These are phyloP conservation scores for Griposia aprilina DNA, from an alignment of 2,888 invertebrate genomes.

Conservation along the genomic window DNA sequence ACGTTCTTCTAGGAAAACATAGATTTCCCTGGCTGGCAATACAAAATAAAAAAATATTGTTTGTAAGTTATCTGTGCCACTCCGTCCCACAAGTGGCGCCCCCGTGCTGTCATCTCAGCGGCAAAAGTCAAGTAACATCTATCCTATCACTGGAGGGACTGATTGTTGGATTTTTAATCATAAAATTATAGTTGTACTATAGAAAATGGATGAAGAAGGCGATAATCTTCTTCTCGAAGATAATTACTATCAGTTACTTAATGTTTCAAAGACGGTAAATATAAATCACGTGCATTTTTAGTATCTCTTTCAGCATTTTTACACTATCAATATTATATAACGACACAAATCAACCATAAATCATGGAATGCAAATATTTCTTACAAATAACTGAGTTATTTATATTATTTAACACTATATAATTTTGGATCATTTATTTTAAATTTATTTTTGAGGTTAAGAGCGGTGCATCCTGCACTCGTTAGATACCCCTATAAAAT, in stretches of 20 bases:
- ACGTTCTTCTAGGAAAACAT: too few species aligned
- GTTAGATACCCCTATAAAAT: neutral
- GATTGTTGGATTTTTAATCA: slow-evolving; percentile 65
- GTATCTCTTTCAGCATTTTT: slow-evolving; percentile 72
- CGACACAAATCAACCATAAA: slow-evolving; percentile 53
- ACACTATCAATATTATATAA: slow-evolving; percentile 74
- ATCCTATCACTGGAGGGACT: slow-evolving; percentile 46
- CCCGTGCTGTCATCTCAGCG: slow-evolving; percentile 62
- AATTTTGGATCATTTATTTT: slow-evolving; percentile 23
- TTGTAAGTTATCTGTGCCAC: slow-evolving; percentile 50
- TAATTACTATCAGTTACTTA: slow-evolving; percentile 97
- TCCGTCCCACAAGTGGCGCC: slow-evolving; percentile 53
- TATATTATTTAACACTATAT: slow-evolving; percentile 1
- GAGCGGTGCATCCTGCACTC: slow-evolving; percentile 53
- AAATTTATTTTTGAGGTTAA: slow-evolving; percentile 71
- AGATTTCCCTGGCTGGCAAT: neutral
- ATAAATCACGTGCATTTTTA: slow-evolving; percentile 77
- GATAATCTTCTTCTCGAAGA: slow-evolving; percentile 93
- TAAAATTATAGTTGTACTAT: slow-evolving; percentile 65
- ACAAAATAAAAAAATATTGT: neutral
- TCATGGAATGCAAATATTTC: slow-evolving; percentile 19
- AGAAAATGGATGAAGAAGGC: slow-evolving; percentile 92
- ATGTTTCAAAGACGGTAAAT: slow-evolving; percentile 95
- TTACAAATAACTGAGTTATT: slow-evolving; percentile 4
- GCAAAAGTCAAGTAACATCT: slow-evolving; percentile 69